A percentile compares a stretch with the other conserved stretches of the same genome.
Evolutionary conservation across 92 coral and sea anemone species (phyloP).

Genomic region (Siderastrea siderea): DNA sequence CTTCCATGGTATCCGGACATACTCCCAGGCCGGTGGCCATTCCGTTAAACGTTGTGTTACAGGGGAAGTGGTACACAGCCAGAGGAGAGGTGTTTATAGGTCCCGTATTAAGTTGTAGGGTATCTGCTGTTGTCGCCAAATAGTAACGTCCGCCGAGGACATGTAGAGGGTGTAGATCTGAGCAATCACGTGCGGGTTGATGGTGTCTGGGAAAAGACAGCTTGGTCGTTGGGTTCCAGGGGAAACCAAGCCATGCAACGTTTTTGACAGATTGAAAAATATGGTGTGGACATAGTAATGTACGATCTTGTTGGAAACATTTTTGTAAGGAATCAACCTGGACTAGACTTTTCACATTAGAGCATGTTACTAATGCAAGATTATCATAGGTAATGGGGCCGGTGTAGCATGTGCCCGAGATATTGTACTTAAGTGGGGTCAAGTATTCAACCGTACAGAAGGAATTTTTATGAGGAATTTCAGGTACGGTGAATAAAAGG

Average conservation of each 20-base stretch:
- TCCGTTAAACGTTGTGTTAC: conserved; percentile 14
- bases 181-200: background rate
- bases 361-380: conserved; percentile 31
- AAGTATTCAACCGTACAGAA: conserved; percentile 32
- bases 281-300: conserved; percentile 18
- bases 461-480: background rate
- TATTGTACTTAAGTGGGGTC: conserved; percentile 30
- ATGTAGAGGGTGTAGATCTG: background rate
- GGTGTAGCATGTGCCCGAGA: conserved; percentile 12
- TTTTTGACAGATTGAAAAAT: background rate
- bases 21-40: conserved; percentile 19
- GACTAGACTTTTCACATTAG: background rate
- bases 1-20: conserved; percentile 21
- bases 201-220: conserved; percentile 7
- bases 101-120: conserved; percentile 22
- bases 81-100: conserved; percentile 14
- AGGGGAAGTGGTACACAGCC: conserved; percentile 25
- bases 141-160: conserved; percentile 36
- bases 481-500: conserved; percentile 36
- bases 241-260: conserved; percentile 16
- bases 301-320: conserved; percentile 21
- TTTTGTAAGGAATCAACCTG: background rate
- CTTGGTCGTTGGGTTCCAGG: background rate
- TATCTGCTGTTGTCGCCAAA: conserved; percentile 20
- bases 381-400: conserved; percentile 42